phyloP scores from a whole-genome alignment of 2,888 invertebrate species.

The Pristionchus exspectatus region DNA sequence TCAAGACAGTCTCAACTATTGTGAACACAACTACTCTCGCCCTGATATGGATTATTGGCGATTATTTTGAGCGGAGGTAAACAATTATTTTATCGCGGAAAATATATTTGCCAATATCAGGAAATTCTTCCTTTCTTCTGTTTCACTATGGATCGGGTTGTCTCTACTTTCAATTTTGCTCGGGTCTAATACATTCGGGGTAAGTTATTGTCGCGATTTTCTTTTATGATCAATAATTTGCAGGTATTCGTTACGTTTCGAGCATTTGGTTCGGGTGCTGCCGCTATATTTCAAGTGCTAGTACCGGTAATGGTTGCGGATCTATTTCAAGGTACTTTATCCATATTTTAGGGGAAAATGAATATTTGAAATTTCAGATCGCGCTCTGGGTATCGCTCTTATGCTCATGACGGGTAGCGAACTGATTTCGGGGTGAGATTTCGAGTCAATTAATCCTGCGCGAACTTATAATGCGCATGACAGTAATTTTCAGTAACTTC shows the following conservation, averaged over 20 bases:
- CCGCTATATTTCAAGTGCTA: background rate
- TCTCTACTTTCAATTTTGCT: background rate
- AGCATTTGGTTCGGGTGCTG: background rate
- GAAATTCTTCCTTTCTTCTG: background rate
- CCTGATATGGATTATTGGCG: background rate
- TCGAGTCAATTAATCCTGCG: background rate
- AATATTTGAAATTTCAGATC: background rate
- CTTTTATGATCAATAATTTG: background rate
- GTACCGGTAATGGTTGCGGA: slow-evolving; percentile 1
- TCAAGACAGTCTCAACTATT: background rate
- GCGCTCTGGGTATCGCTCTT: background rate
- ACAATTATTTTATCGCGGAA: background rate
- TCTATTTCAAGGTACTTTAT: background rate
- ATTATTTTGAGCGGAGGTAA: background rate
- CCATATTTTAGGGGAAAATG: background rate
- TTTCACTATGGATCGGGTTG: background rate
- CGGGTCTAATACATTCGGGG: background rate
- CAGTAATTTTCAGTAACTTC: background rate
- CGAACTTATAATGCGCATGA: background rate
- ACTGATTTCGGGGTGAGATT: background rate
- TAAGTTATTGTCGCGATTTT: background rate
- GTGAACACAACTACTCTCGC: background rate
- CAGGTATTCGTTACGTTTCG: slow-evolving; percentile 3
- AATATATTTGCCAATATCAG: background rate
- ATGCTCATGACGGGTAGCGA: background rate